Evolutionary conservation across 2,888 invertebrate genomes (phyloP), one percentile per base, ranked within the genome.

Genomic region (Dolomedes plantarius): DNA sequence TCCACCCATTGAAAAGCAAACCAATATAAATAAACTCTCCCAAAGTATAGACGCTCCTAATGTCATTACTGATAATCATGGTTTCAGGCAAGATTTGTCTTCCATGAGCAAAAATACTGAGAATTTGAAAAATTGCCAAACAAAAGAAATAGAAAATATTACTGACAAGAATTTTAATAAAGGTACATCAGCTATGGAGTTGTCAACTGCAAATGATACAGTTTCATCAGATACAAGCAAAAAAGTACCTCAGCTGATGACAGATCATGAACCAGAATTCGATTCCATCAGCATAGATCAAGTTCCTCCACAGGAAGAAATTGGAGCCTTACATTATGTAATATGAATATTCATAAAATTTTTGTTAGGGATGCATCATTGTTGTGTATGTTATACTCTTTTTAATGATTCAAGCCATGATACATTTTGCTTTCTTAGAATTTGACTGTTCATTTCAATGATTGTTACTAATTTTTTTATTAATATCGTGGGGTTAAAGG

Each of bases 241-340:
- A 13, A n/a, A 46, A 7, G 5, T 5, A 11, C 36, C 11, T 36
- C 36, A 36, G 3, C 3, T 23, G 6, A 56, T 46, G 9, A 9
- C 23, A 23, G 23, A 56, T 23, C 29, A 28, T 65, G 13, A 65
- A 6, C 65, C 65, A 65, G 65, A 65, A 29, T 3, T 65, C 16
- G 31, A 65, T 31, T 6, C 1, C 62, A 16, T 19, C 2, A 19
- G 11, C 27, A 27, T 23, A 16, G 16, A 19, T 50, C 16, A 27
- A 27, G 62, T 23, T 27, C 1, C 41, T 16, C 6, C 41, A 11
- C 13, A 46, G 28, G 32, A 29, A 31, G 75, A 62, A 56, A 41
- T 82, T 16, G 56, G 56, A 5, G 73, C 77, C 7, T 78, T 85
- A 31, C 72, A 68, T 13, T 85, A 85, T 73, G 83, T 85, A 39